These are phyloP conservation scores for Sorex fumeus DNA, from an alignment of 2,113 vertebrate genomes.

Conservation along the genomic window DNA sequence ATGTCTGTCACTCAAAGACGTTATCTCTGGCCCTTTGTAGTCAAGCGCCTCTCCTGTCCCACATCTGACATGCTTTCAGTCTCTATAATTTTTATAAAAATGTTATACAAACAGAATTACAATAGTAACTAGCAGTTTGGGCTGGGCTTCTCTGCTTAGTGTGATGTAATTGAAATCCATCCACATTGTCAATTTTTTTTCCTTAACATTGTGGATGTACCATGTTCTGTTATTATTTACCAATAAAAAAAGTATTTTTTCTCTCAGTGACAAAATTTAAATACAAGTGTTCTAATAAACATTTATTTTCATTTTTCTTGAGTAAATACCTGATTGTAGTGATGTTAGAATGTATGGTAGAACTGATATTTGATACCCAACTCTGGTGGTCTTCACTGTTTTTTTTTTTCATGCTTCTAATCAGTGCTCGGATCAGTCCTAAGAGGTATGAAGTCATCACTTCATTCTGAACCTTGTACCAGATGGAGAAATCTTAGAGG, in stretches of 20 bases:
- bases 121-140: background rate
- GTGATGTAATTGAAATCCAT: background rate
- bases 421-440: constrained; percentile 6
- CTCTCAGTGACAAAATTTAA: constrained; percentile 49
- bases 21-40: background rate
- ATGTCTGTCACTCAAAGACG: constrained; percentile 2
- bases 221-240: background rate
- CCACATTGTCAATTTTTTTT: background rate
- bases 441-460: background rate
- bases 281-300: constrained; percentile 15
- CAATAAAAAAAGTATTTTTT: constrained; percentile 1
- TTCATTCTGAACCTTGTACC: background rate
- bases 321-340: background rate
- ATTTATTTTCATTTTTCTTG: constrained; percentile 20
- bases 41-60: background rate
- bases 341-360: background rate
- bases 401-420: background rate
- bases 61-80: constrained; percentile 2
- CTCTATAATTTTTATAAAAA: constrained; percentile 23
- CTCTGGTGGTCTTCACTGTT: background rate
- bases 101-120: background rate
- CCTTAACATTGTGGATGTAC: background rate
- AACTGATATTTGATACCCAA: background rate
- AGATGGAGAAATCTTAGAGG: background rate
- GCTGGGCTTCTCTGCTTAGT: background rate